Conservation (phyloP, 2,888 invertebrate species). For the Diloba caeruleocephala region DNA sequence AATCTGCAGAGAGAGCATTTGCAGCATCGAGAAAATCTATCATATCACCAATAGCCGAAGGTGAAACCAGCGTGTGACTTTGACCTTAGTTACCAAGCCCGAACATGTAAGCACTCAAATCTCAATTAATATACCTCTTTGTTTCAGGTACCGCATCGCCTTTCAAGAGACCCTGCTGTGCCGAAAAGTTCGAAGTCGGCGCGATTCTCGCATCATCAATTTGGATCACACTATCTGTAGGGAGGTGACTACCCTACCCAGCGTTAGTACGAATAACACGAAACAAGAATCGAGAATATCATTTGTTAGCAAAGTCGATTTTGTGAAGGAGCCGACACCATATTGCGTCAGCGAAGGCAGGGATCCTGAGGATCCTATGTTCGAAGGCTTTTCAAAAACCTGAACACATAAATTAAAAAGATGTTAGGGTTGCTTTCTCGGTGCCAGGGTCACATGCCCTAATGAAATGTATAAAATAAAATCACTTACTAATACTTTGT, state of each 20-base stretch:
- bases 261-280: conserved; percentile 64
- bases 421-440: neutral
- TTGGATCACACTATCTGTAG: conserved; percentile 85
- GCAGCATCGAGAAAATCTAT: too few species aligned
- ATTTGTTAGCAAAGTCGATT: conserved; percentile 75
- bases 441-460: conserved; percentile 13
- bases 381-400: conserved; percentile 53
- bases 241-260: conserved; percentile 78
- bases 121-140: conserved; percentile 2
- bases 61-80: too few species aligned
- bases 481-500: conserved; percentile 1
- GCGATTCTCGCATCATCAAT: conserved; percentile 81
- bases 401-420: neutral
- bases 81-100: too few species aligned
- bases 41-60: too few species aligned
- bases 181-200: conserved; percentile 71
- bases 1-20: too few species aligned
- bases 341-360: conserved; percentile 62
- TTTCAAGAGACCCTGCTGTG: conserved; percentile 93
- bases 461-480: neutral
- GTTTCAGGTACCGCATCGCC: conserved; percentile 92
- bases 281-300: conserved; percentile 71
- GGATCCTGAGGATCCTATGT: conserved; percentile 53
- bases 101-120: too few species aligned
- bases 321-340: conserved; percentile 73